Conservation (phyloP, 92 coral and sea anemone genomes). For the Parazoanthus swiftii region DNA sequence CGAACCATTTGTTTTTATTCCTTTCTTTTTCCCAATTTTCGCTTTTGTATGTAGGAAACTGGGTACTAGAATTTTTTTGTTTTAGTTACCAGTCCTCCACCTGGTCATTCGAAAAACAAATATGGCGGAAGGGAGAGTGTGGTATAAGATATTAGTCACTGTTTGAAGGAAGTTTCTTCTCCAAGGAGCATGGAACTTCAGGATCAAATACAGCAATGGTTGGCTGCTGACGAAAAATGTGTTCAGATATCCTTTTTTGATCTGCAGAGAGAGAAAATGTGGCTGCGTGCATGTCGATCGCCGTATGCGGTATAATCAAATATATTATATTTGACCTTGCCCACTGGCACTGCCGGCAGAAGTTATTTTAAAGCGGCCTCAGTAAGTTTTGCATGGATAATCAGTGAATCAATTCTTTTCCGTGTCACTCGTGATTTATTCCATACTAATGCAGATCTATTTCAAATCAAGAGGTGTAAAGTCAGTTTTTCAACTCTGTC, state of each 20-base stretch:
- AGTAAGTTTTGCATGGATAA: neutral
- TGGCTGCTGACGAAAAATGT: constrained; percentile 33
- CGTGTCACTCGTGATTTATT: too few relatives aligned
- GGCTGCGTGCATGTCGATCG: neutral
- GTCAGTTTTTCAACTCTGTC: too few relatives aligned
- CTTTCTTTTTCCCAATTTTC: too few relatives aligned
- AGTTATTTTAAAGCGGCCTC: neutral
- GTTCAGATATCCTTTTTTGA: constrained; percentile 37
- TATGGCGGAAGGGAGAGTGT: constrained; percentile 29
- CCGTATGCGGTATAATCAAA: neutral
- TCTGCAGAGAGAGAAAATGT: neutral
- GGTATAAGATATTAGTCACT: neutral
- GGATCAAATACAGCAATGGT: neutral
- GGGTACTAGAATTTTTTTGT: too few relatives aligned
- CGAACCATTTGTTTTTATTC: too few relatives aligned
- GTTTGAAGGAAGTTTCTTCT: neutral
- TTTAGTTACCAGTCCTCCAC: constrained; percentile 2
- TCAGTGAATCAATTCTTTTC: neutral
- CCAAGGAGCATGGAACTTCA: constrained; percentile 16
- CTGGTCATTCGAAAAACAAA: neutral
- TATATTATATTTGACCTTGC: neutral
- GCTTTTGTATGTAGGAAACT: too few relatives aligned
- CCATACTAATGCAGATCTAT: too few relatives aligned
- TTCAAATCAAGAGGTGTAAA: too few relatives aligned
- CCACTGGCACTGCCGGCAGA: neutral